A percentile compares a stretch with the other conserved stretches of the same genome.
Conservation (phyloP, 2,888 invertebrate genomes). For the Thymelicus lineola region DNA sequence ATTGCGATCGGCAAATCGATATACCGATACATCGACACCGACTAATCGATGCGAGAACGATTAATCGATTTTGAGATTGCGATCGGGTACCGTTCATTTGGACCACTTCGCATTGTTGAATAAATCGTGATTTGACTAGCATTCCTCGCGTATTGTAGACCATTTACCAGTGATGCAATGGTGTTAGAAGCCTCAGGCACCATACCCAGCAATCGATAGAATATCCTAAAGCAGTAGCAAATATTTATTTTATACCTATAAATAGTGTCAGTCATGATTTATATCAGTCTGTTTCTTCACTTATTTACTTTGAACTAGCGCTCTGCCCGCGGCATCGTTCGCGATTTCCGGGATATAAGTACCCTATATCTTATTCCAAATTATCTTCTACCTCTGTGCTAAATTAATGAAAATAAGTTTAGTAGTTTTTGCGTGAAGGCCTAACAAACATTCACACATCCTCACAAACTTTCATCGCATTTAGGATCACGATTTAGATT, state of each 20-base stretch:
- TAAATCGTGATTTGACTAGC: slow-evolving; percentile 15
- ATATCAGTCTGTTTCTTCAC: too few species aligned
- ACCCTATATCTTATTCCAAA: too few species aligned
- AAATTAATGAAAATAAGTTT: too few species aligned
- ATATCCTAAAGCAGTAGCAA: slow-evolving; percentile 18
- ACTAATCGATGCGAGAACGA: slow-evolving; percentile 42
- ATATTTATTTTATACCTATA: slow-evolving; percentile 13
- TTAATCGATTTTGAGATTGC: slow-evolving; percentile 32
- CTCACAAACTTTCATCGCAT: too few species aligned
- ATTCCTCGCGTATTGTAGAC: slow-evolving; percentile 6
- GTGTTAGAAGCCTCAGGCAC: background rate
- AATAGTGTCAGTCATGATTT: background rate
- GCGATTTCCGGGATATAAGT: too few species aligned
- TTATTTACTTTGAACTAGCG: too few species aligned
- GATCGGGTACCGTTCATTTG: slow-evolving; percentile 30
- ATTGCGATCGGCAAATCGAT: slow-evolving; percentile 33
- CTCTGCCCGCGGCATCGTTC: too few species aligned
- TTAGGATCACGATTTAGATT: too few species aligned
- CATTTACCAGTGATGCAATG: background rate
- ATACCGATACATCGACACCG: slow-evolving; percentile 44
- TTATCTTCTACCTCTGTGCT: too few species aligned
- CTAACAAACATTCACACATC: too few species aligned
- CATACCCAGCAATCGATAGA: background rate
- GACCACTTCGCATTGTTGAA: slow-evolving; percentile 17
- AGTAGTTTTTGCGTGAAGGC: too few species aligned